Evolutionary conservation across 2,113 vertebrate species (phyloP), one percentile per base, ranked within the genome.

Genomic region (Anthoscopus minutus): DNA sequence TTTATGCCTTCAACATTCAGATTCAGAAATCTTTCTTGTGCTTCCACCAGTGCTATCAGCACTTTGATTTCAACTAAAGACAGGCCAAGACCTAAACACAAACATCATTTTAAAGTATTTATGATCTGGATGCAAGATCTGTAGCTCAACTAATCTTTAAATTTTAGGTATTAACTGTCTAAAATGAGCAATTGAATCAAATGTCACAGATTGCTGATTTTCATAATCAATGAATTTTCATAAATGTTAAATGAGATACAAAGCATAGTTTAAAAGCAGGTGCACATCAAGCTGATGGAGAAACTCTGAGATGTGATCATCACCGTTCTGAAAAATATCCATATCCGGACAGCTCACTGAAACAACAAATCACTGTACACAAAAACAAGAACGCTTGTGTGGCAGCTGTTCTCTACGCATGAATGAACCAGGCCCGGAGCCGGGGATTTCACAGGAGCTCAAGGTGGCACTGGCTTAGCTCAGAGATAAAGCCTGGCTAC

Each of bases 331-430:
- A 79, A 78, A 82, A 78, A 35, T 44, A 90, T 15, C 80, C 2
- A 1, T 60, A 86, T 88, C 90, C 18, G 35, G 93, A 85, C 85
- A 96, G 89, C 79, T 95, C 92, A 94, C 44, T 83, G 87, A 77
- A 83, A 71, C 51, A 89, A 77, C 56, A 94, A 7, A 79, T 13
- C 27, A 7, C 1, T 60, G 51, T 60, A 48, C 28, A 76, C 31
- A 64, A 45, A 47, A 69, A 19, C 61, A 62, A 30, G 48, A 82
- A 24, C 50, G 18, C 44, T 66, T 1, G 0, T 45, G 64, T 24
- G 58, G 60, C n/a, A 83, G 60, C 61, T 56, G 61, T 54, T 86
- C 60, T 48, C 37, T 20, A 33, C 0, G 18, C 40, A 24, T 23
- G 61, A 74, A 27, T 16, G 72, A 31, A 16, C 38, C 1, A 5